phyloP scores from a whole-genome alignment of 2,797 vertebrate genomes.

The Phoebastria nigripes region DNA sequence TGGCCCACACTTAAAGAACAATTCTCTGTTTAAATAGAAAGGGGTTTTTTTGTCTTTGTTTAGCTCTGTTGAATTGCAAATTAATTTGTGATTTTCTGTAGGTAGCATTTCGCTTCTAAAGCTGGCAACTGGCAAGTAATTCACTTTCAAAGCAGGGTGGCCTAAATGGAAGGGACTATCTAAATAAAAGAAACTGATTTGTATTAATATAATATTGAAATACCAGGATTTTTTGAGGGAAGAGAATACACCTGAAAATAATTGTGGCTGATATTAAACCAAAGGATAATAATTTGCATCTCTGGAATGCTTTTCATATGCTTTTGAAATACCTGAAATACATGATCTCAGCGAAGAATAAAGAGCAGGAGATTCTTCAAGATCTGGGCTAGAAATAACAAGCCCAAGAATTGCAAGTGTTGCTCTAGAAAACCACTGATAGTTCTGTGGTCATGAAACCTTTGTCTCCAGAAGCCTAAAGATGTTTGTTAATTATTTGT shows the following conservation, averaged over 20 bases:
- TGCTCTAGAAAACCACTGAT: background rate
- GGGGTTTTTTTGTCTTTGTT: background rate
- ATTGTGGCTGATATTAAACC: background rate
- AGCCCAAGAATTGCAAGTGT: background rate
- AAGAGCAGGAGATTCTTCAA: background rate
- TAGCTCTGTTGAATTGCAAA: background rate
- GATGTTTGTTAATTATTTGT: background rate
- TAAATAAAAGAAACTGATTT: background rate
- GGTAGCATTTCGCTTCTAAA: background rate
- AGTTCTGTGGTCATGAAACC: background rate
- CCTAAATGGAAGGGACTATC: background rate
- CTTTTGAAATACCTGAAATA: background rate
- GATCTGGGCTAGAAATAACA: background rate
- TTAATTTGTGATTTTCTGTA: background rate
- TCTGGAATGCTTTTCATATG: background rate
- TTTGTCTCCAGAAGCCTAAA: background rate
- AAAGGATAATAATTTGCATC: background rate
- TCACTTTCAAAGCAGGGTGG: background rate
- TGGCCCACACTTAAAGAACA: background rate
- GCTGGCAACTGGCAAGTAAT: background rate
- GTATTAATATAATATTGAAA: background rate
- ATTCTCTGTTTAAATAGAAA: background rate
- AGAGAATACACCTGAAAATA: background rate
- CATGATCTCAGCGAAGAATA: background rate
- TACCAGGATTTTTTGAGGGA: background rate